These are phyloP conservation scores for Seira ritae DNA, from an alignment of 2,888 invertebrate genomes.

Conservation along the genomic window DNA sequence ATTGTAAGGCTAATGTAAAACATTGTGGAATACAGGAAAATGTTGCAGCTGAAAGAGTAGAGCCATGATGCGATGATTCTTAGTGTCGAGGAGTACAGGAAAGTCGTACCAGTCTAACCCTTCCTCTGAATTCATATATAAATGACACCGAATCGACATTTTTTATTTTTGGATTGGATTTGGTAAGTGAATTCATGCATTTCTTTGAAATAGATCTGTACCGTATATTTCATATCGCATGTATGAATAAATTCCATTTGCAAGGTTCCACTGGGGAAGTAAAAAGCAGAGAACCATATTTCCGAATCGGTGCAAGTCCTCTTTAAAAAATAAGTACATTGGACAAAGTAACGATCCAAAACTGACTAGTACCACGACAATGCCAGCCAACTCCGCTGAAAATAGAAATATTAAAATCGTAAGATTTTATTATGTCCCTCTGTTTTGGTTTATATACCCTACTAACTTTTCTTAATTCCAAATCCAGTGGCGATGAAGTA, in stretches of 20 bases:
- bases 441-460: no score
- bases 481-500: slow-evolving; percentile 50
- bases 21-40: slow-evolving; percentile 44
- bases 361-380: slow-evolving; percentile 22
- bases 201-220: no score
- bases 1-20: slow-evolving; percentile 43
- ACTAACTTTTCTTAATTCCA: slow-evolving; percentile 44
- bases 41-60: slow-evolving; percentile 29
- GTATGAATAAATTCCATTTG: slow-evolving; percentile 62
- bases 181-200: neutral
- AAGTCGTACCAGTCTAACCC: slow-evolving; percentile 64
- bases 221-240: slow-evolving; percentile 58
- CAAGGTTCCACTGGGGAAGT: slow-evolving; percentile 62
- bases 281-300: slow-evolving; percentile 40
- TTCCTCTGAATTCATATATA: slow-evolving; percentile 56
- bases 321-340: slow-evolving; percentile 22
- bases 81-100: slow-evolving; percentile 45
- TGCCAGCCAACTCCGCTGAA: slow-evolving; percentile 50
- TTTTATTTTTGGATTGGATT: neutral
- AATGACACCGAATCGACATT: no score
- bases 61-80: slow-evolving; percentile 32
- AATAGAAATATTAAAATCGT: no score
- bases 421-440: no score
- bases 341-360: slow-evolving; percentile 34
- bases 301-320: neutral